A percentile compares a stretch with the other conserved stretches of the same genome.
phyloP scores from a whole-genome alignment of 2,113 vertebrate genomes.

The Campylorhamphus procurvoides region DNA sequence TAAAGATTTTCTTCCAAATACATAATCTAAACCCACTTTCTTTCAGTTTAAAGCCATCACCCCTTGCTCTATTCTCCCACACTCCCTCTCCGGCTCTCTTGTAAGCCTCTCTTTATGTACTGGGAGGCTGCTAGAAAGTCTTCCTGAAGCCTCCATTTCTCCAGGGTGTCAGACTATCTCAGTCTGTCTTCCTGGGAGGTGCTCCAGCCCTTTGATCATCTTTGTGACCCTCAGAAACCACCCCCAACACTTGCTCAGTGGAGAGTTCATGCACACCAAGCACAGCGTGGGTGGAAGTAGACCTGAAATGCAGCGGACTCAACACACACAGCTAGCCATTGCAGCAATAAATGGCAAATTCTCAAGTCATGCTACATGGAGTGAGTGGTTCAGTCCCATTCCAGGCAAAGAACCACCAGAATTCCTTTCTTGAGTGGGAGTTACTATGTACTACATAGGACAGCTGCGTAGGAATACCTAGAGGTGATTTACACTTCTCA shows the following conservation, averaged over 20 bases:
- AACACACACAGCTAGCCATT: background rate
- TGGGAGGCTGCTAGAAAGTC: background rate
- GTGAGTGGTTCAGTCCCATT: background rate
- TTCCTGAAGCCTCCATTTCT: background rate
- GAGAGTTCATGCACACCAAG: background rate
- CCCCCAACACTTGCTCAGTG: background rate
- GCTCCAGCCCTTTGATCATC: background rate
- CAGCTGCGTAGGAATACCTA: background rate
- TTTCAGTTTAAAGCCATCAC: background rate
- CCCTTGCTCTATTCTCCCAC: background rate
- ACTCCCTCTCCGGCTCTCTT: background rate
- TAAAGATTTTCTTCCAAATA: background rate
- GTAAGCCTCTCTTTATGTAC: background rate
- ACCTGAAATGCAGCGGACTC: accelerated
- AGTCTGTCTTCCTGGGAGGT: background rate
- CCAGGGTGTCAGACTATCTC: background rate
- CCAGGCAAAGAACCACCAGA: background rate
- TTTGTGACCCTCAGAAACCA: background rate
- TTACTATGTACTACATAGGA: background rate
- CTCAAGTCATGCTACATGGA: background rate
- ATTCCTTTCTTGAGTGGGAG: background rate
- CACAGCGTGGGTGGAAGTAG: background rate
- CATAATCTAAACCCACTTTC: background rate
- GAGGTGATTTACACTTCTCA: background rate
- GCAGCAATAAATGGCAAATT: background rate